A percentile compares a stretch with the other conserved stretches of the same genome.
Evolutionary conservation across 2,113 vertebrate genomes (phyloP).

Genomic region (Oplegnathus fasciatus): DNA sequence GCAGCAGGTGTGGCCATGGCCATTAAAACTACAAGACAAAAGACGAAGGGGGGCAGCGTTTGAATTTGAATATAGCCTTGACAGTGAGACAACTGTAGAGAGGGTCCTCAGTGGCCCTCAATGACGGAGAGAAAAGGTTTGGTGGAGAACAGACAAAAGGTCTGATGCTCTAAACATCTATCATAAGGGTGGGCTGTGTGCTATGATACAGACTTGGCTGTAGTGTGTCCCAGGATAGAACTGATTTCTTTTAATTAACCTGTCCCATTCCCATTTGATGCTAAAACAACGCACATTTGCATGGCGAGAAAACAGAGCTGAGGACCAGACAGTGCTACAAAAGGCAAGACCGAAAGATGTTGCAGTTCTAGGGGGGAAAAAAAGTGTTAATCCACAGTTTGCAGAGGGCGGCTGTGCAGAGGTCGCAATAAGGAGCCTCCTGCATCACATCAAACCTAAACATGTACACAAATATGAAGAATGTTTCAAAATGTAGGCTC

Average conservation of each 20-base stretch:
- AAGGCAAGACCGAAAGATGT: not conserved
- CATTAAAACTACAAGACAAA: not conserved
- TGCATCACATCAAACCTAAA: not conserved
- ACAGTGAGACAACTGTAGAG: conserved; percentile 17
- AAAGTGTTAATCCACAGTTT: not conserved
- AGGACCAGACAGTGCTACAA: not conserved
- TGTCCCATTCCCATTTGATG: not conserved
- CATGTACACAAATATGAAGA: not conserved
- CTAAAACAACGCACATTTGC: conserved; percentile 4
- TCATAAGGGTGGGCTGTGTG: too few relatives aligned
- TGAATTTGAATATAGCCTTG: conserved; percentile 15
- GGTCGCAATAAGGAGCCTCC: not conserved
- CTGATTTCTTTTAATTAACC: not conserved
- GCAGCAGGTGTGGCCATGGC: conserved; percentile 71
- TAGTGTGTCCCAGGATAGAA: not conserved
- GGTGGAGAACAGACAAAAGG: not conserved
- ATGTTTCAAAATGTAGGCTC: not conserved
- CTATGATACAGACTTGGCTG: not conserved
- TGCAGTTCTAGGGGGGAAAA: not conserved
- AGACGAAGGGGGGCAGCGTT: conserved; percentile 1
- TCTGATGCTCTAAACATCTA: not conserved
- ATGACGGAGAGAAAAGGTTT: not conserved
- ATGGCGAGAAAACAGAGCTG: not conserved
- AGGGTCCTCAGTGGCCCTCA: not conserved
- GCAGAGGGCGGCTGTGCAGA: too few relatives aligned